Conservation (phyloP, 2,113 vertebrate species). For the Plestiodon gilberti region DNA sequence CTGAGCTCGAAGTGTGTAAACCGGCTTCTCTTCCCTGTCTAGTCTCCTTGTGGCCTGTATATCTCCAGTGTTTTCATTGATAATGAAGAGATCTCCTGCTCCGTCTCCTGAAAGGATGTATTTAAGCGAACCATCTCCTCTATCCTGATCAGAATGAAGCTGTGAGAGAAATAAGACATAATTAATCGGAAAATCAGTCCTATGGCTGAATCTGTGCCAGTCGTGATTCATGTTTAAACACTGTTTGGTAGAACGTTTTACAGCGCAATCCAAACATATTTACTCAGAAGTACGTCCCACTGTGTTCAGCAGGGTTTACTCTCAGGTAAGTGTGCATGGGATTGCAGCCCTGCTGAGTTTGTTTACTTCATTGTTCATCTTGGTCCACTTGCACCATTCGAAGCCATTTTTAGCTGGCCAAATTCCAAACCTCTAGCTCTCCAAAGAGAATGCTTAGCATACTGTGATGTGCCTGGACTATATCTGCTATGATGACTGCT, state of each 20-base stretch:
- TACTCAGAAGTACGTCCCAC: too few relatives aligned
- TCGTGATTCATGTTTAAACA: conserved; percentile 20
- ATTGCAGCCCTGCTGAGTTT: conserved; percentile 7
- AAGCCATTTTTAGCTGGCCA: neutral
- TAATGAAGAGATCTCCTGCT: conserved; percentile 93
- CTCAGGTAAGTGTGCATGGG: too few relatives aligned
- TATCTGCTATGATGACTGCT: neutral
- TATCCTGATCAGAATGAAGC: conserved; percentile 96
- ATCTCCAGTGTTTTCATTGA: conserved; percentile 96
- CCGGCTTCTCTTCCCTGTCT: conserved; percentile 94
- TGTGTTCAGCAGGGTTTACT: too few relatives aligned
- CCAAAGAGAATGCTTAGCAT: neutral
- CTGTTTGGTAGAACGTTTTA: conserved; percentile 33
- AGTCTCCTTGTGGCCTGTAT: conserved; percentile 95
- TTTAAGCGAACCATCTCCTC: conserved; percentile 89
- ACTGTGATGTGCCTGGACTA: neutral
- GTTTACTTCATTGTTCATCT: conserved; percentile 14
- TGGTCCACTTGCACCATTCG: neutral
- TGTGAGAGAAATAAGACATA: conserved; percentile 70
- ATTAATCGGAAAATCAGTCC: conserved; percentile 28
- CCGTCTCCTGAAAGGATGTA: conserved; percentile 96
- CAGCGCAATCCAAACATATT: too few relatives aligned
- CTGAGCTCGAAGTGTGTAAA: conserved; percentile 91
- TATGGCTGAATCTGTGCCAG: conserved; percentile 25
- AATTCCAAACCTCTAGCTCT: too few relatives aligned